Conservation (phyloP, 2,888 invertebrate genomes). For the Tetropium fuscum region DNA sequence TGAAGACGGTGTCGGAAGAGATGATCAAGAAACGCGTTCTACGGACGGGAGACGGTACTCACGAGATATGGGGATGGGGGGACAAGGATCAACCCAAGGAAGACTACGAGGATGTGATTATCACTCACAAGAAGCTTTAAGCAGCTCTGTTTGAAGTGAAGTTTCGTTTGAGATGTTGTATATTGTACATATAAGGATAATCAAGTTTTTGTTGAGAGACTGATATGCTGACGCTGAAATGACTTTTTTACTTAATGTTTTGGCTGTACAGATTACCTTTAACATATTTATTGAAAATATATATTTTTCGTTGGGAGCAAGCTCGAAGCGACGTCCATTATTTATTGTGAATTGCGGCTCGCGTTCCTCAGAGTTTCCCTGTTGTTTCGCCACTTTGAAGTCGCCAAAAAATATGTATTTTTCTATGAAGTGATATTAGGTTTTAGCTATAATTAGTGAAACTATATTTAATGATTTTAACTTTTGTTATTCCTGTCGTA, state of each 20-base stretch:
- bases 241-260: slow-evolving; percentile 24
- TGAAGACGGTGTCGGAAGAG: slow-evolving; percentile 72
- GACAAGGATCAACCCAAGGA: slow-evolving; percentile 73
- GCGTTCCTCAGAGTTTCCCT: neutral
- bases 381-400: neutral
- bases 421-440: slow-evolving; percentile 16
- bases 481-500: no score
- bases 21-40: slow-evolving; percentile 71
- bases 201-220: slow-evolving; percentile 6
- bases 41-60: slow-evolving; percentile 72
- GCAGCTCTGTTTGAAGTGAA: neutral
- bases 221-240: slow-evolving; percentile 10
- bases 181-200: slow-evolving; percentile 16
- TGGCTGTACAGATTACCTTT: slow-evolving; percentile 7
- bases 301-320: neutral
- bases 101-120: slow-evolving; percentile 57
- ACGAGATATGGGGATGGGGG: slow-evolving; percentile 83
- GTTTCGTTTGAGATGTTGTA: slow-evolving; percentile 9
- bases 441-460: neutral
- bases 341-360: neutral
- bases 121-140: slow-evolving; percentile 52
- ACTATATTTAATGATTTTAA: neutral
- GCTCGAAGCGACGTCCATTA: neutral
- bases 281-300: neutral
- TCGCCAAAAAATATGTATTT: slow-evolving; percentile 2